Evolutionary conservation across 2,113 vertebrate genomes (phyloP).

Genomic region (Dicrurus megarhynchus): DNA sequence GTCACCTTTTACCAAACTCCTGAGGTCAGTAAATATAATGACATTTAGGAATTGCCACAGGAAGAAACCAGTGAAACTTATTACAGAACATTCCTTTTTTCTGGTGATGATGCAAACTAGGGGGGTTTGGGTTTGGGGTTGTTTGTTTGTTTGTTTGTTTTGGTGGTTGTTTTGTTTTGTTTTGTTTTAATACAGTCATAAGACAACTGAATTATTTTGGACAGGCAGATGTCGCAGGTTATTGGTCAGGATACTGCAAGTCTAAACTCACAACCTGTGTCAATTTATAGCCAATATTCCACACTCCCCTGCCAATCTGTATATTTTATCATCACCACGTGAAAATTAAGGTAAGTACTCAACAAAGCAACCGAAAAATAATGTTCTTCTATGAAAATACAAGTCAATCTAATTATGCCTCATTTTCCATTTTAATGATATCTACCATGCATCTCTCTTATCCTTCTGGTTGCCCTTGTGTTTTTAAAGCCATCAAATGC

Average conservation of each 20-base stretch:
- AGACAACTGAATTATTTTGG: background rate
- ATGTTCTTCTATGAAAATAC: background rate
- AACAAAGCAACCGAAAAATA: background rate
- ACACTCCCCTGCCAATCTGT: background rate
- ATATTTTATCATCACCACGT: background rate
- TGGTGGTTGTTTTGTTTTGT: background rate
- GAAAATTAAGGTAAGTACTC: background rate
- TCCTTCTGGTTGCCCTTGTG: background rate
- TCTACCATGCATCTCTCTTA: background rate
- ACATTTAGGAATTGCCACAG: background rate
- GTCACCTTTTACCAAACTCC: background rate
- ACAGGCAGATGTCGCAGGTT: background rate
- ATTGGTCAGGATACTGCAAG: background rate
- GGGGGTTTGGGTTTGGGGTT: background rate
- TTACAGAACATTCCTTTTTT: background rate
- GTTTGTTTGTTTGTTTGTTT: background rate
- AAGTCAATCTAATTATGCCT: background rate
- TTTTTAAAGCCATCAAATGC: background rate
- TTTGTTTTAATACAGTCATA: background rate
- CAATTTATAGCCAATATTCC: background rate
- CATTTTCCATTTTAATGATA: background rate
- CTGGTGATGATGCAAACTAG: background rate
- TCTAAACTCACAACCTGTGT: background rate
- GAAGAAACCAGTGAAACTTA: background rate
- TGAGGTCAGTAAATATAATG: background rate